phyloP scores from a whole-genome alignment of 2,888 invertebrate species.

The Cosmorhoe ocellata region DNA sequence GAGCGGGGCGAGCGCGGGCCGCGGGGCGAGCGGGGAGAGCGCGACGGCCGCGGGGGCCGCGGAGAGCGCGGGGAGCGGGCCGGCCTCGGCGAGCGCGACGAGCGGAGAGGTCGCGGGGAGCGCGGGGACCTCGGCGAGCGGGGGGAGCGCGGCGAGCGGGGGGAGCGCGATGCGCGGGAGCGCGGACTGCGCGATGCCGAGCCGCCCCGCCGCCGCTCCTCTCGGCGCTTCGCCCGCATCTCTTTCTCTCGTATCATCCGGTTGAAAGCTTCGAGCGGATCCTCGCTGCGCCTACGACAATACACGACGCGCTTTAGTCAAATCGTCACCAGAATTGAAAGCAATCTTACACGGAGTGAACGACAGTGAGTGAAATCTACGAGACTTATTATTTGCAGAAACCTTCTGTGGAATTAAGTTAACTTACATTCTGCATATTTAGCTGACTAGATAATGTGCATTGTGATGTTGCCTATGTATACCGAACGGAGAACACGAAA shows the following conservation, averaged over 20 bases:
- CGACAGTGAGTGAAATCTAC: neutral
- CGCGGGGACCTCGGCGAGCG: slow-evolving; percentile 46
- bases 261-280: slow-evolving; percentile 93
- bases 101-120: slow-evolving; percentile 45
- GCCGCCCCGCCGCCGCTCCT: slow-evolving; percentile 81
- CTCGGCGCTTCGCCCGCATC: slow-evolving; percentile 85
- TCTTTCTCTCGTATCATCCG: slow-evolving; percentile 93
- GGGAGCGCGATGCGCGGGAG: slow-evolving; percentile 55
- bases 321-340: neutral
- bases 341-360: neutral
- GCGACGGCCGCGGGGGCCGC: slow-evolving; percentile 39
- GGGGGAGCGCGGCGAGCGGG: slow-evolving; percentile 45
- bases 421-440: no score
- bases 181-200: slow-evolving; percentile 71
- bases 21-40: slow-evolving; percentile 47
- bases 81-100: slow-evolving; percentile 41
- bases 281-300: slow-evolving; percentile 87
- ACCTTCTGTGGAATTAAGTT: no score
- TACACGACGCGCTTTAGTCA: slow-evolving; percentile 34
- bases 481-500: neutral
- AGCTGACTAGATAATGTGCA: no score
- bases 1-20: slow-evolving; percentile 35
- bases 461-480: no score
- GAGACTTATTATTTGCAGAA: no score
- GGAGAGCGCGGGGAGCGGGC: slow-evolving; percentile 48